These are phyloP conservation scores for Drosophila watanabei DNA, from an alignment of 1,140 invertebrate genomes.

Conservation along the genomic window DNA sequence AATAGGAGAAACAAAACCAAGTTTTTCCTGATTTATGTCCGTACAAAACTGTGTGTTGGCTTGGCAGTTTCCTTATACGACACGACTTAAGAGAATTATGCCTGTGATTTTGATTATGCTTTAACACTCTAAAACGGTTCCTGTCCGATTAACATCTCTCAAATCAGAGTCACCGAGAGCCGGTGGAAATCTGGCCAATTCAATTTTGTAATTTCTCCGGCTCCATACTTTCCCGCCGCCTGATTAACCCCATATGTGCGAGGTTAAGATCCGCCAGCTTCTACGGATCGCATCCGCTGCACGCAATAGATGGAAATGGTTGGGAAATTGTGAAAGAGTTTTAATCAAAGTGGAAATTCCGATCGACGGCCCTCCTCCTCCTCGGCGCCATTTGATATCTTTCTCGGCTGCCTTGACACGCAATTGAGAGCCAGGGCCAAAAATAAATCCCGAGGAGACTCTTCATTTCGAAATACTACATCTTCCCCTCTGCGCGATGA, in stretches of 20 bases:
- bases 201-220: slow-evolving; percentile 25
- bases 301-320: slow-evolving; percentile 47
- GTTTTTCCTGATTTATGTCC: slow-evolving; percentile 59
- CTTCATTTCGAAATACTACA: slow-evolving; percentile 41
- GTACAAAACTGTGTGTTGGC: slow-evolving; percentile 51
- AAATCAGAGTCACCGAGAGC: neutral
- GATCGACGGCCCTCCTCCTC: neutral
- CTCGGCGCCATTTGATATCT: slow-evolving; percentile 38
- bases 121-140: slow-evolving; percentile 30
- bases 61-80: slow-evolving; percentile 33
- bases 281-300: slow-evolving; percentile 27
- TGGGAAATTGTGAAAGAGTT: slow-evolving; percentile 52
- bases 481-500: neutral
- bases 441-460: slow-evolving; percentile 44
- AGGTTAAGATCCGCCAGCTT: slow-evolving; percentile 40
- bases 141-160: slow-evolving; percentile 24
- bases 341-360: slow-evolving; percentile 50
- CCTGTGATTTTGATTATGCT: slow-evolving; percentile 28
- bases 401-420: slow-evolving; percentile 49
- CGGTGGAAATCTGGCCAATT: slow-evolving; percentile 2
- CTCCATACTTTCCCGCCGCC: slow-evolving; percentile 27
- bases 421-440: slow-evolving; percentile 35
- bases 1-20: slow-evolving; percentile 17
- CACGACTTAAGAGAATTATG: slow-evolving; percentile 37
- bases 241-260: slow-evolving; percentile 45